A percentile compares a stretch with the other conserved stretches of the same genome.
Evolutionary conservation across 2,113 vertebrate genomes (phyloP).

Genomic region (Pelvicachromis taeniatus): DNA sequence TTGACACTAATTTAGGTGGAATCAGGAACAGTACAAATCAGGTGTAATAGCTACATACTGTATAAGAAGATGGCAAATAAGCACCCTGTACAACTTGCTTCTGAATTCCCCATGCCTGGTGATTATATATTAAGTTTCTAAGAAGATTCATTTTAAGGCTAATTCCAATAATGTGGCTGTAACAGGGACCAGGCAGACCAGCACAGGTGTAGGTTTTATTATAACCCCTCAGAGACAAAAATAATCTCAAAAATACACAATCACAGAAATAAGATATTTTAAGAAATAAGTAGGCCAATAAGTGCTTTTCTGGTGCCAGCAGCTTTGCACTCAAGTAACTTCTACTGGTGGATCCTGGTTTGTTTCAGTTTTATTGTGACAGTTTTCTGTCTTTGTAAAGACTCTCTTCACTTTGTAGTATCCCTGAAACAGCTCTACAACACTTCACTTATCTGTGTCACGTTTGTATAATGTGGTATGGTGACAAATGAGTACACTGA

Average conservation of each 20-base stretch:
- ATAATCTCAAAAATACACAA: not conserved
- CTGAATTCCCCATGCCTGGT: not conserved
- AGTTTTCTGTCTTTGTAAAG: not conserved
- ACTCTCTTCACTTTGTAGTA: not conserved
- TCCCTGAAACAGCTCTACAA: not conserved
- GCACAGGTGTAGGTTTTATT: not conserved
- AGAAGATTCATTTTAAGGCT: not conserved
- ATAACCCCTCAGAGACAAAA: not conserved
- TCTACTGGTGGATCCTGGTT: not conserved
- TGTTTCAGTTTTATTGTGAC: not conserved
- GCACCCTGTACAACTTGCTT: not conserved
- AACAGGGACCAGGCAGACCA: not conserved
- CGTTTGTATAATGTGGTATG: not conserved
- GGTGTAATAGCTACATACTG: not conserved
- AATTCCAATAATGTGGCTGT: not conserved
- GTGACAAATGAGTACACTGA: conserved; percentile 1
- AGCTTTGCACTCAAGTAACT: not conserved
- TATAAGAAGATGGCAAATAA: not conserved
- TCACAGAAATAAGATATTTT: not conserved
- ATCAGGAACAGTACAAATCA: not conserved
- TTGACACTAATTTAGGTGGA: not conserved
- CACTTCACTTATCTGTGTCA: not conserved
- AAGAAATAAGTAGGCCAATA: not conserved
- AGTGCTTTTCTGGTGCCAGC: not conserved
- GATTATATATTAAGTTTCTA: not conserved